Evolutionary conservation across 53 echinoderm and acorn worm species (phyloP), one percentile per base, ranked within the genome.

Genomic region (Arbacia lixula): DNA sequence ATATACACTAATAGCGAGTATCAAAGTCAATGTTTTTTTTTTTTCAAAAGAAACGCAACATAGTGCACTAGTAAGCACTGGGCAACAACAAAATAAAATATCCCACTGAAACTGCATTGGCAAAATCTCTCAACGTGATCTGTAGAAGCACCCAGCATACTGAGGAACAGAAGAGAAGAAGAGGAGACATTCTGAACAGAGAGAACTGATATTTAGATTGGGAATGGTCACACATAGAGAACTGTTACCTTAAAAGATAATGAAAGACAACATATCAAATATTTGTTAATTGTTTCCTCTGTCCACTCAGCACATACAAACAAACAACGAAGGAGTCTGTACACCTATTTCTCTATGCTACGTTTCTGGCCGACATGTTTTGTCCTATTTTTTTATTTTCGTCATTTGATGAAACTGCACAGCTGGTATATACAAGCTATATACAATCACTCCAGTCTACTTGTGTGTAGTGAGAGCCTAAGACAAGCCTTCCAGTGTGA

Each of bases 221-320:
- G 82, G 82, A 81, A 81, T 81, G 82, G 43, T 81, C 43, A 81
- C 82, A 81, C 49, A 46, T 63, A 63, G n/a, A 81, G 31, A 32
- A 81, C 82, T 81, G 63, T 81, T 63, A 81, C 82, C 63, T 81
- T 20, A 63, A 81, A 81, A 78, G 78, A 78, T 78, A 46, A 81
- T 81, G 82, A 81, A 81, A 81, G 82, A 81, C 82, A 81, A 81
- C 82, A 81, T 81, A 81, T 81, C 64, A 77, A 58, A 77, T 77
- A 51, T 20, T 2, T 53, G 69, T 69, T 69, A n/a, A n/a, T 46
- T 46, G 14, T 46, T 46, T 10, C 46, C 46, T 46, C 14, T 46
- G 46, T 46, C 46, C 46, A 14, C 8, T 8, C 8, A 46, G 46
- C 46, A 14, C 46, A 8, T 10, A 46, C 46, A 46, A 46, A 46